phyloP scores from a whole-genome alignment of 2,888 invertebrate genomes.

The Xestia xanthographa region DNA sequence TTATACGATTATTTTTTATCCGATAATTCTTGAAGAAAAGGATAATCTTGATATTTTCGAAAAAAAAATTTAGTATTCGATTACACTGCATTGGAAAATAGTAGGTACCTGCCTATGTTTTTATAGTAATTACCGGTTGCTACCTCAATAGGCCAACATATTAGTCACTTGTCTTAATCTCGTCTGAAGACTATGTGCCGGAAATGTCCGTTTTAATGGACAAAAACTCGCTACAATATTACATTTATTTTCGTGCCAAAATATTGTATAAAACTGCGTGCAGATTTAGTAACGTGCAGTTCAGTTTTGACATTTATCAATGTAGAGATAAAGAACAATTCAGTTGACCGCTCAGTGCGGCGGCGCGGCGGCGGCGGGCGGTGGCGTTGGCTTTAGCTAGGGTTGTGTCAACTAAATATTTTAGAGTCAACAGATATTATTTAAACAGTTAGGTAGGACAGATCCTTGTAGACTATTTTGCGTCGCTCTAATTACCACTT shows the following conservation, averaged over 20 bases:
- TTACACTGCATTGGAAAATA: slow-evolving; percentile 5
- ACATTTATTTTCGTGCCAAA: slow-evolving; percentile 18
- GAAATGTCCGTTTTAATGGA: slow-evolving; percentile 47
- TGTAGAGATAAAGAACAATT: slow-evolving; percentile 59
- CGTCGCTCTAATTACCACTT: neutral
- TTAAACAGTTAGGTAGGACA: neutral
- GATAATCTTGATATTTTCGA: neutral
- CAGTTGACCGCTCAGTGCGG: slow-evolving; percentile 49
- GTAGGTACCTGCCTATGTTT: neutral
- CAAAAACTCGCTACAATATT: slow-evolving; percentile 30
- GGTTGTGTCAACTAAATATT: slow-evolving; percentile 34
- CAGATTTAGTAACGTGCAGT: slow-evolving; percentile 52
- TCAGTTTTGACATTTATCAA: slow-evolving; percentile 62
- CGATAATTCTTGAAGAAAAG: neutral
- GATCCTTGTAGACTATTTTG: too few species aligned
- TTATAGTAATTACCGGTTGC: slow-evolving; percentile 19
- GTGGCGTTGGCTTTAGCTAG: slow-evolving; percentile 39
- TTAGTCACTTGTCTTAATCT: slow-evolving; percentile 38
- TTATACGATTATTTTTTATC: neutral
- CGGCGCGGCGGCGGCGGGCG: neutral
- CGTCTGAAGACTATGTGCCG: slow-evolving; percentile 44
- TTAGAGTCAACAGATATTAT: neutral
- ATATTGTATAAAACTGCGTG: slow-evolving; percentile 35
- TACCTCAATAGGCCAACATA: slow-evolving; percentile 12
- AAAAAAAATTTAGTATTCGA: too few species aligned